phyloP scores from a whole-genome alignment of 2,888 invertebrate species.

The Ennomos quercinarius region DNA sequence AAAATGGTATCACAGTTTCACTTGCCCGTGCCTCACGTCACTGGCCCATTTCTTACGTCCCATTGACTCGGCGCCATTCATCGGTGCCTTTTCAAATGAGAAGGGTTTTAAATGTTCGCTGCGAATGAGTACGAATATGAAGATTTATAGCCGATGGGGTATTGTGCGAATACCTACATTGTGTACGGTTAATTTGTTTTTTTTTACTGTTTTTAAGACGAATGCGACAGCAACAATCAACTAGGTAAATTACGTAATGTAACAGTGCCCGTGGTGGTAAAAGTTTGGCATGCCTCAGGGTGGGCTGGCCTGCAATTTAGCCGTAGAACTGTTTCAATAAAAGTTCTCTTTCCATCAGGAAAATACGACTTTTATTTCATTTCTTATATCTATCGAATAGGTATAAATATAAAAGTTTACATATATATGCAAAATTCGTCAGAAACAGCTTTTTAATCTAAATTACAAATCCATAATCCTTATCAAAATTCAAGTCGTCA shows the following conservation, averaged over 20 bases:
- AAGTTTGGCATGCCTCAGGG: too few relatives aligned
- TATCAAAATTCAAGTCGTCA: slow-evolving; percentile 17
- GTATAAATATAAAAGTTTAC: too few relatives aligned
- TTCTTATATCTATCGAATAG: too few relatives aligned
- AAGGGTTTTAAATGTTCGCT: slow-evolving; percentile 72
- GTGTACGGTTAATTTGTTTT: slow-evolving; percentile 19
- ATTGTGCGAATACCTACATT: slow-evolving; percentile 44
- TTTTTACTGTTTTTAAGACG: slow-evolving; percentile 7
- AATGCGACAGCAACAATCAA: too few relatives aligned
- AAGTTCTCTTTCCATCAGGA: too few relatives aligned
- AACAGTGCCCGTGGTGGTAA: too few relatives aligned
- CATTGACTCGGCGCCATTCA: slow-evolving; percentile 81
- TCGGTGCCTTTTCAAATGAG: slow-evolving; percentile 77
- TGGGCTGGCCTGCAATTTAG: too few relatives aligned
- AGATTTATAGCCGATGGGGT: slow-evolving; percentile 58
- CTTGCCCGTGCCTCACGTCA: slow-evolving; percentile 71
- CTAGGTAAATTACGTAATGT: too few relatives aligned
- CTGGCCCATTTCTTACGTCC: slow-evolving; percentile 82
- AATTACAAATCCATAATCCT: neutral
- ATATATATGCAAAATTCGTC: too few relatives aligned
- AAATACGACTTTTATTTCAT: too few relatives aligned
- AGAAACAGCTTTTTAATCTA: neutral
- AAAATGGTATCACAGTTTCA: slow-evolving; percentile 66
- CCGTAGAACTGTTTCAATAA: too few relatives aligned
- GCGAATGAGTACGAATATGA: slow-evolving; percentile 71